Base-by-base conservation (phyloP, 2,888 invertebrate genomes). In the Spilarctia lutea region DNA sequence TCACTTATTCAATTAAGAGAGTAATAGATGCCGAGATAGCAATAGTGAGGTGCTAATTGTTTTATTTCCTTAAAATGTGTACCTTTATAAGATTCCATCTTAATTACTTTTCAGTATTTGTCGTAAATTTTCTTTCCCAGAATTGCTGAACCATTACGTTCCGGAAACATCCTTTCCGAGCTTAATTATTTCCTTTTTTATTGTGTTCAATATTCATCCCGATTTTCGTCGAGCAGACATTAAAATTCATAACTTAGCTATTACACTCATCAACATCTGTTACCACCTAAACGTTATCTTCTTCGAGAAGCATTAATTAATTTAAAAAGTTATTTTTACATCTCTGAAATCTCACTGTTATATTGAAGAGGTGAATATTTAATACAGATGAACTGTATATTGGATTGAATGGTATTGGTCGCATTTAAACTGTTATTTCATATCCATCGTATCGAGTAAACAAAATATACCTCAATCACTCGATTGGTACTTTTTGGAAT, bases 221-320 rank as follows among this genome's bases (percentile, higher is more conserved):
- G 91, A 92, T 94, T 93, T 93, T 92, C 91, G 90, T 87, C 83
- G 90, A 90, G 91, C 85, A 89, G 90, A 91, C 90, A 93, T 94
- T 93, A 93, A 93, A 94, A 94, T 94, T 95, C 94, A 95, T 94
- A 93, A 92, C 92, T 91, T 85, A 84, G 91, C 92, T 91, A 92
- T 94, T 91, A 93, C 89, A 91, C 91, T 91, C 91, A 91, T 92
- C 92, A 94, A 92, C 94, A 95, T 93, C 94, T 94, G 94, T 91
- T 91, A 91, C 91, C 87, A 86, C 90, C 87, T 88, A 85, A 88
- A 89, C 89, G 90, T 91, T 93, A 92, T 92, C 91, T 89, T 92
- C 89, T 89, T 87, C 89, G 89, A 90, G 90, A 89, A 88, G 85
- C 89, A 91, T 91, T 92, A 90, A 93, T 94, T 93, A 93, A 91